Evolutionary conservation across 2,888 invertebrate species (phyloP), one percentile per base, ranked within the genome.

Genomic region (Trimorus sp.): DNA sequence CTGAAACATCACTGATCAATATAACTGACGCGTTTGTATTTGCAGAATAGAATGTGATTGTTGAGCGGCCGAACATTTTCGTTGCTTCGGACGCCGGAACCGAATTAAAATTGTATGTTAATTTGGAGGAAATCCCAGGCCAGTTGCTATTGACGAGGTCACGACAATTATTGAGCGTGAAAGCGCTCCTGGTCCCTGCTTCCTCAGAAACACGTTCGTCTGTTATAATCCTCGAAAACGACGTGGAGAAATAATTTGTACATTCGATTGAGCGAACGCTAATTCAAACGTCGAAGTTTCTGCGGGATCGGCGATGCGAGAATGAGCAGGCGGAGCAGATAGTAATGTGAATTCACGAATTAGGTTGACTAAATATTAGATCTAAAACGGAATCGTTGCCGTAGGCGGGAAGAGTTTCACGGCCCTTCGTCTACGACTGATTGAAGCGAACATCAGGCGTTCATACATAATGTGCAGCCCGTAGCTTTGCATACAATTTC

Each of bases 1-100:
- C 81, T 82, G 84, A 79, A 85, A 87, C 85, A 87, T 88, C 85
- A 87, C 85, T 87, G 86, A 85, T 84, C 84, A 85, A 85, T 85
- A 85, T 83, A 85, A 85, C 85, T 76, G 74, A 84, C 82, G 79
- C 53, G 38, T 62, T 78, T 74, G 75, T 71, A 77, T 79, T 83
- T 78, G 69, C 71, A 79, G 59, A 83, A 66, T 66, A 71, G 58
- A 73, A 75, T 82, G 74, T 62, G 69, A 83, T 58, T 73, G 65
- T 48, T 15, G 49, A 58, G 37, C 49, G 65, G 49, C 58, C 51
- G 38, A 48, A 73, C 56, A 65, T 26, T 65, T 53, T 73, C 14
- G 45, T 9, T 45, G 12, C 7, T 15, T n/a, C 42, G 45, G 42
- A 12, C 60, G 53, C 53, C 54, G 56, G 15, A 36, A 62, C 53